Conservation (phyloP, 2,888 invertebrate genomes). For the Calliopum simillimum region DNA sequence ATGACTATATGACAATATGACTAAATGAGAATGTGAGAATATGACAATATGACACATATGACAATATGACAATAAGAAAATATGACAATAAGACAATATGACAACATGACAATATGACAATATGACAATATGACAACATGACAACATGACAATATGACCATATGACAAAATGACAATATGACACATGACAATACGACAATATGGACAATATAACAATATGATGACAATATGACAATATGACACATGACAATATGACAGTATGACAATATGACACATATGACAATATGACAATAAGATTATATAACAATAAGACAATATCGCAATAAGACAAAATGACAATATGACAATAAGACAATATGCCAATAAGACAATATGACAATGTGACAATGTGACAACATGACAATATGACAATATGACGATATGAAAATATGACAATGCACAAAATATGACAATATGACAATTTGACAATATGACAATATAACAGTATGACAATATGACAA, state of each 20-base stretch:
- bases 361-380: slow-evolving; percentile 1
- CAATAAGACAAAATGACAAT: slow-evolving; percentile 1
- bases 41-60: slow-evolving; percentile 1
- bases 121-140: too few species aligned
- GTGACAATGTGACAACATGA: too few species aligned
- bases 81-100: background rate
- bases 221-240: too few species aligned
- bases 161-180: too few species aligned
- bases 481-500: too few species aligned
- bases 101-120: too few species aligned
- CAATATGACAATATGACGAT: background rate
- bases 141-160: too few species aligned
- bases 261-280: too few species aligned
- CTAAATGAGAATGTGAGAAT: background rate
- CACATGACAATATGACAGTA: too few species aligned
- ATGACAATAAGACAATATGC: background rate
- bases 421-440: background rate
- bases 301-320: background rate
- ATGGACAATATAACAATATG: too few species aligned
- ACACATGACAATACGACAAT: too few species aligned
- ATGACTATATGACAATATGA: background rate
- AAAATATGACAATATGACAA: background rate
- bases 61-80: background rate
- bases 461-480: too few species aligned
- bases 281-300: background rate